Evolutionary conservation across 2,888 invertebrate genomes (phyloP).

Genomic region (Pteria penguin): DNA sequence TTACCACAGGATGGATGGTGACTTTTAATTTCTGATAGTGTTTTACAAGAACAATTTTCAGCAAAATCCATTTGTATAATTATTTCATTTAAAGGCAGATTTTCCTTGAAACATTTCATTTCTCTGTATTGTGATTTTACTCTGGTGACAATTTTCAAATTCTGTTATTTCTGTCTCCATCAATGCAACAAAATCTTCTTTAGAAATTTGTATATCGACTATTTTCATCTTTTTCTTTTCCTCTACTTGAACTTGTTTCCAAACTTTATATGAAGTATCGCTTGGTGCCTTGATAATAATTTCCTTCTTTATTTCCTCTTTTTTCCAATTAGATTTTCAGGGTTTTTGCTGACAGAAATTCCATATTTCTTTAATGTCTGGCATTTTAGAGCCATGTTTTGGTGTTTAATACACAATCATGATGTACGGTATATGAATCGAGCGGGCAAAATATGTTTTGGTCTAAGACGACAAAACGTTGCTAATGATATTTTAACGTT

Average conservation of each 20-base stretch:
- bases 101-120: slow-evolving; percentile 34
- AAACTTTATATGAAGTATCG: neutral
- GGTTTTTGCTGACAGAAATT: slow-evolving; percentile 32
- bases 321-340: slow-evolving; percentile 3
- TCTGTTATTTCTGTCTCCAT: neutral
- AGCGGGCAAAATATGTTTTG: slow-evolving; percentile 30
- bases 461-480: slow-evolving; percentile 39
- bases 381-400: slow-evolving; percentile 39
- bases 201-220: neutral
- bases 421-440: slow-evolving; percentile 25
- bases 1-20: slow-evolving; percentile 40
- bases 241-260: slow-evolving; percentile 7
- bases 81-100: slow-evolving; percentile 23
- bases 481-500: slow-evolving; percentile 34
- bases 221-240: slow-evolving; percentile 8
- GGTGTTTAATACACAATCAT: slow-evolving; percentile 45
- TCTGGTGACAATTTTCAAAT: slow-evolving; percentile 14
- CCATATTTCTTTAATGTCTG: slow-evolving; percentile 26
- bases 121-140: slow-evolving; percentile 31
- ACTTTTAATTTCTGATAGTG: slow-evolving; percentile 32
- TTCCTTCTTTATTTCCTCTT: no score
- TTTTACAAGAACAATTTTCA: slow-evolving; percentile 38
- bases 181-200: neutral
- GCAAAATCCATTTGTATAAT: no score
- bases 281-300: no score